Conservation (phyloP, 2,113 vertebrate species). For the Tyto alba region DNA sequence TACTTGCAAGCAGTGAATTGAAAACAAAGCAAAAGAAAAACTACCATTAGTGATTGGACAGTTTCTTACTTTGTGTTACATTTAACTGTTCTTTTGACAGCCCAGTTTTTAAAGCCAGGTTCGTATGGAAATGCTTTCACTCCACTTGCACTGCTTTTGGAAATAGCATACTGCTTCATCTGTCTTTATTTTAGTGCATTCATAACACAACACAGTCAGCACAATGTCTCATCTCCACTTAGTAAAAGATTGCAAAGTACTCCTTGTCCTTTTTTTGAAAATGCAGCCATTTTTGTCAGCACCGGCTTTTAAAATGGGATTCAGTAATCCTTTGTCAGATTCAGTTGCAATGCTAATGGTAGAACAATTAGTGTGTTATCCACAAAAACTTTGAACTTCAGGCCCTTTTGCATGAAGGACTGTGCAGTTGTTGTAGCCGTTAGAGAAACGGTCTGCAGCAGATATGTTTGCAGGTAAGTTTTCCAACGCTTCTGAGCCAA, state of each 20-base stretch:
- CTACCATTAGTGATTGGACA: conserved; percentile 89
- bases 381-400: not conserved
- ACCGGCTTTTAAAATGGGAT: not conserved
- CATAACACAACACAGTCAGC: conserved; percentile 86
- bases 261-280: conserved; percentile 35
- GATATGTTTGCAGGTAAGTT: conserved; percentile 31
- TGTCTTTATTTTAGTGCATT: conserved; percentile 92
- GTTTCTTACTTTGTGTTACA: conserved; percentile 99
- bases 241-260: conserved; percentile 31
- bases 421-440: not conserved
- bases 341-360: not conserved
- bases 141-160: conserved; percentile 99
- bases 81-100: conserved; percentile 99
- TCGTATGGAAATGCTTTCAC: conserved; percentile 99
- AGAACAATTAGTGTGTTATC: not conserved
- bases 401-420: not conserved
- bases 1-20: conserved; percentile 86
- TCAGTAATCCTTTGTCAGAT: not conserved
- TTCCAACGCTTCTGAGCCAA: not conserved
- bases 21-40: conserved; percentile 77
- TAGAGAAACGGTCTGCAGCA: not conserved
- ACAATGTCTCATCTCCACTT: conserved; percentile 87
- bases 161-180: conserved; percentile 98
- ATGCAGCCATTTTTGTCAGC: conserved; percentile 71
- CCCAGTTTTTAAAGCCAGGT: conserved; percentile 99